phyloP scores from a whole-genome alignment of 2,113 vertebrate genomes.

The Micromys minutus region DNA sequence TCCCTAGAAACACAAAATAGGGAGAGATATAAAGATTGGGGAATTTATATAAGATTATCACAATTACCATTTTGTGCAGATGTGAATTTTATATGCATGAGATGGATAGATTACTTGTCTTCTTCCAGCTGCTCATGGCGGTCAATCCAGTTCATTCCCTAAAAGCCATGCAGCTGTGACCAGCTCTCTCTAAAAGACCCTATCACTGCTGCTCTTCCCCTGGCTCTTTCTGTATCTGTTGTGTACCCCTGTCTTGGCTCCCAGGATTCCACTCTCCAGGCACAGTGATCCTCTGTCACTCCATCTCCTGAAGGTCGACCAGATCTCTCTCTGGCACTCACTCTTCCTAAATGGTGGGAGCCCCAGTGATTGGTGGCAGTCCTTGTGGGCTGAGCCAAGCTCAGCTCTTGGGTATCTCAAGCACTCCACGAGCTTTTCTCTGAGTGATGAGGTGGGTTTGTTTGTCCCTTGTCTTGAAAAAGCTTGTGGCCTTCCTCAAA shows the following conservation, averaged over 20 bases:
- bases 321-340: neutral
- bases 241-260: neutral
- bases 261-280: neutral
- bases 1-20: neutral
- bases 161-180: neutral
- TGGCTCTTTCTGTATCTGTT: neutral
- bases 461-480: neutral
- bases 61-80: neutral
- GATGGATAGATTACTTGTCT: neutral
- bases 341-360: accelerated
- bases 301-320: neutral
- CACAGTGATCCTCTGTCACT: neutral
- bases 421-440: neutral
- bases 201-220: neutral
- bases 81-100: neutral
- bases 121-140: neutral
- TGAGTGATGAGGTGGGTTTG: neutral
- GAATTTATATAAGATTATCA: neutral
- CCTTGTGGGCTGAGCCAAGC: neutral
- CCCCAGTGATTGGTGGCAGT: neutral
- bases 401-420: neutral
- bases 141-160: neutral
- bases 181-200: neutral
- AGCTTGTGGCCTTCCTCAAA: constrained; percentile 36
- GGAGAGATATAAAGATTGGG: neutral